phyloP scores from a whole-genome alignment of 2,888 invertebrate genomes.

The Cantharis flavilabris region DNA sequence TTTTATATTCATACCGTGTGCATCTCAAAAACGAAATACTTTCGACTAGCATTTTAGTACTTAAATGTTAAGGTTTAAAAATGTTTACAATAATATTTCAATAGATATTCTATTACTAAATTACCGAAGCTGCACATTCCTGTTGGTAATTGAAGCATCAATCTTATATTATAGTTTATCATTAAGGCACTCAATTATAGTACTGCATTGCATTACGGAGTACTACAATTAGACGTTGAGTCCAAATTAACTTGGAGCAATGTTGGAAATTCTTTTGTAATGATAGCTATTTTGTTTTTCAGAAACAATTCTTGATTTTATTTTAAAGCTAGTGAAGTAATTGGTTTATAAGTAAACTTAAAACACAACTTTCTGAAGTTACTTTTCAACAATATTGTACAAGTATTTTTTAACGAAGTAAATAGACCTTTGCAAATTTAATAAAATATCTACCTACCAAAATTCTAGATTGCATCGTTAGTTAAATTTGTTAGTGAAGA shows the following conservation, averaged over 20 bases:
- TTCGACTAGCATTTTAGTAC: background rate
- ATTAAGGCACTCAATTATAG: background rate
- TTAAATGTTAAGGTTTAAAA: background rate
- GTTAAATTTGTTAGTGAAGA: conserved; percentile 3
- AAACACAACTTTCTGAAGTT: background rate
- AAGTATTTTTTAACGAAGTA: background rate
- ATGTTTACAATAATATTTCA: background rate
- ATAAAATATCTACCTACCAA: background rate
- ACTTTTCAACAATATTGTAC: background rate
- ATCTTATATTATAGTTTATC: background rate
- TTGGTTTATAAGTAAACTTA: background rate
- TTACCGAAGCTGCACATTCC: background rate
- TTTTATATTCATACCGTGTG: background rate
- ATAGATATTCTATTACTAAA: background rate
- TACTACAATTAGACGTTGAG: background rate
- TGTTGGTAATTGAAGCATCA: background rate
- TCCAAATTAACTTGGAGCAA: background rate
- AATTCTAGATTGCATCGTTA: background rate
- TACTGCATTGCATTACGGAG: background rate
- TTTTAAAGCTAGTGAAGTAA: background rate
- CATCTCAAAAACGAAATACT: background rate
- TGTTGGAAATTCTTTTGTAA: background rate
- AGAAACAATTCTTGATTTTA: background rate
- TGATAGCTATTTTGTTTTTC: background rate
- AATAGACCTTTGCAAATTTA: background rate